Base-by-base conservation (phyloP, 2,888 invertebrate species). In the Chydorus sphaericus region DNA sequence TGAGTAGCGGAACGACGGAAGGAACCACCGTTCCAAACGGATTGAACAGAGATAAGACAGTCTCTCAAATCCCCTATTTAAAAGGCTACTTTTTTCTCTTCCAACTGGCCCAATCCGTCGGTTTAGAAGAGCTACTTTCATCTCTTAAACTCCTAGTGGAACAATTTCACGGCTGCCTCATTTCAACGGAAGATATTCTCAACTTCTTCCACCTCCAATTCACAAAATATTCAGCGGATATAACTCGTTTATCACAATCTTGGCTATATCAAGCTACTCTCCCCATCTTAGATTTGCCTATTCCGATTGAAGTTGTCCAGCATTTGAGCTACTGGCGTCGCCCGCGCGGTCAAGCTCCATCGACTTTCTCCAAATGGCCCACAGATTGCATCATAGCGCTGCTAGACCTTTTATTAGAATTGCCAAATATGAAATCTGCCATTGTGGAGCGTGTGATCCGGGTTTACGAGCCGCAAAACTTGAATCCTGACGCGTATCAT, bases 401-500 rank as follows among this genome's bases (percentile, higher is more conserved):
- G 11, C 18, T 52, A n/a, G 52, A 52, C 36, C 31, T 23, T 3
- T 23, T 52, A n/a, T 26, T 52, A 11, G 20, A 16, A 18, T 8
- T 36, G 20, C 36, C 33, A 31, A 18, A n/a, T n/a, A n/a, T n/a
- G n/a, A 10, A 52, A n/a, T 36, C 14, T 52, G 16, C 36, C 33
- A 14, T 10, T 6, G 36, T 52, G 3, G 4, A 6, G 20, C 18
- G 26, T 23, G 4, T 52, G 4, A 52, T 52, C 1, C 23, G 23
- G 11, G 16, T 18, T 11, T 52, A 52, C 52, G 5, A 52, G 6
- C 52, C 52, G 4, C 33, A 52, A 10, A 23, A 50, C 20, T 59
- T 68, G 66, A 63, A 63, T 56, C 61, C 62, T 31, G 65, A 64
- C 44, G 64, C 71, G n/a, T 61, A 63, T 37, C 71, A 72, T 57